These are phyloP conservation scores for Sthenelais limicola DNA, from an alignment of 2,888 invertebrate genomes.

Conservation along the genomic window DNA sequence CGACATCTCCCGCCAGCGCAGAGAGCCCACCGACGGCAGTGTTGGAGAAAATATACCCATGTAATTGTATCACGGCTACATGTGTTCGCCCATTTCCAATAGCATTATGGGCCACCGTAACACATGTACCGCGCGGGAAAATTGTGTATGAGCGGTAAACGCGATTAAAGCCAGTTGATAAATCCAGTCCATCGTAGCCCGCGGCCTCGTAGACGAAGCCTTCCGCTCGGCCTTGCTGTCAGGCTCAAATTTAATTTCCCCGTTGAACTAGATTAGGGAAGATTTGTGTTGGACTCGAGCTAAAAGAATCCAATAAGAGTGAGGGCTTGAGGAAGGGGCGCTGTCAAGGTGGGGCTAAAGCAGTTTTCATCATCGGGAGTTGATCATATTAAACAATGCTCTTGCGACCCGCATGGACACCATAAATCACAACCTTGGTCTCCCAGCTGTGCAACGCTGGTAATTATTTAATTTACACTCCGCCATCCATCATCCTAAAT, in stretches of 20 bases:
- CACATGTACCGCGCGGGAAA: slow-evolving; percentile 40
- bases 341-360: slow-evolving; percentile 32
- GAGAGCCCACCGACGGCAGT: background rate
- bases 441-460: slow-evolving; percentile 27
- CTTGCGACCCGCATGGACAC: slow-evolving; percentile 13
- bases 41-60: slow-evolving; percentile 4
- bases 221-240: background rate
- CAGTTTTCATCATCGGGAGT: slow-evolving; percentile 33
- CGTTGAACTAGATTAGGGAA: slow-evolving; percentile 40
- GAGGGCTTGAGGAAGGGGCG: slow-evolving; percentile 4
- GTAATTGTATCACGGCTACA: slow-evolving; percentile 41
- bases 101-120: slow-evolving; percentile 21
- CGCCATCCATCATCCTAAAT: slow-evolving; percentile 37
- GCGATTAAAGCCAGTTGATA: slow-evolving; percentile 36
- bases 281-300: slow-evolving; percentile 32
- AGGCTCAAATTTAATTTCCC: slow-evolving; percentile 31
- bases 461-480: slow-evolving; percentile 41
- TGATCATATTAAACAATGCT: slow-evolving; percentile 38
- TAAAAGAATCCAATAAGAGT: slow-evolving; percentile 30
- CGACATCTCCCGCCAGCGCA: background rate
- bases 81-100: slow-evolving; percentile 42
- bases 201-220: background rate
- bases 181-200: slow-evolving; percentile 1
- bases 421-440: slow-evolving; percentile 39
- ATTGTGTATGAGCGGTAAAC: slow-evolving; percentile 38